phyloP scores from a whole-genome alignment of 2,113 vertebrate genomes.

The Hoplias malabaricus region DNA sequence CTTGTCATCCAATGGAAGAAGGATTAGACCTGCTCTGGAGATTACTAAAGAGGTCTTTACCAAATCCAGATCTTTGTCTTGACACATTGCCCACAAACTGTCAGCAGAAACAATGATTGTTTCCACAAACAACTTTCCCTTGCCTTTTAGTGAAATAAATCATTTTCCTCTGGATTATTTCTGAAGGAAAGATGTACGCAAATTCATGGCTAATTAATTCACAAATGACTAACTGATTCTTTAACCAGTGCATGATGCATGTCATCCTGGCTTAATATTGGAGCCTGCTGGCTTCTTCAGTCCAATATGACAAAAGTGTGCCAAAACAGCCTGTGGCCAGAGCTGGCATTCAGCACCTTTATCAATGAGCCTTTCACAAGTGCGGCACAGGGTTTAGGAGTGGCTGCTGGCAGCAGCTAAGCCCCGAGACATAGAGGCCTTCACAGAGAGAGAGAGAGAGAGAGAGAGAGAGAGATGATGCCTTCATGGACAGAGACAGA shows the following conservation, averaged over 20 bases:
- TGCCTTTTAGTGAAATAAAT: neutral
- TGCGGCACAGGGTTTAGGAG: conserved; percentile 50
- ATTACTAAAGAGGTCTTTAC: neutral
- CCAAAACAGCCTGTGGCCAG: conserved; percentile 48
- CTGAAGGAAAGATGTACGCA: neutral
- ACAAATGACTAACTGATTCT: neutral
- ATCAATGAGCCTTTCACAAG: conserved; percentile 73
- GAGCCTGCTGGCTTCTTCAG: conserved; percentile 13
- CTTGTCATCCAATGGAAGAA: neutral
- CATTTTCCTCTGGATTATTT: neutral
- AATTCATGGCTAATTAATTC: neutral
- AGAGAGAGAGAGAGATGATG: neutral
- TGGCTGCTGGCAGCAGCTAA: conserved; percentile 34
- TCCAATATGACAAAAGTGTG: conserved; percentile 24
- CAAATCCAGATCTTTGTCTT: neutral
- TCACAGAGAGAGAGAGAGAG: conserved; percentile 2
- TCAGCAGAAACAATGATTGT: neutral
- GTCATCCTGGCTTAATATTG: neutral
- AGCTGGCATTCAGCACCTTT: conserved; percentile 58
- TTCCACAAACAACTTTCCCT: neutral
- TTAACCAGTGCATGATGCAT: neutral
- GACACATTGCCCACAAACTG: neutral
- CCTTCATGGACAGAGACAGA: conserved; percentile 8
- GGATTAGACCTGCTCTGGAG: neutral
- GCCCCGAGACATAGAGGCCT: conserved; percentile 53